phyloP scores from a whole-genome alignment of 2,113 vertebrate species.

The Nasalis larvatus region DNA sequence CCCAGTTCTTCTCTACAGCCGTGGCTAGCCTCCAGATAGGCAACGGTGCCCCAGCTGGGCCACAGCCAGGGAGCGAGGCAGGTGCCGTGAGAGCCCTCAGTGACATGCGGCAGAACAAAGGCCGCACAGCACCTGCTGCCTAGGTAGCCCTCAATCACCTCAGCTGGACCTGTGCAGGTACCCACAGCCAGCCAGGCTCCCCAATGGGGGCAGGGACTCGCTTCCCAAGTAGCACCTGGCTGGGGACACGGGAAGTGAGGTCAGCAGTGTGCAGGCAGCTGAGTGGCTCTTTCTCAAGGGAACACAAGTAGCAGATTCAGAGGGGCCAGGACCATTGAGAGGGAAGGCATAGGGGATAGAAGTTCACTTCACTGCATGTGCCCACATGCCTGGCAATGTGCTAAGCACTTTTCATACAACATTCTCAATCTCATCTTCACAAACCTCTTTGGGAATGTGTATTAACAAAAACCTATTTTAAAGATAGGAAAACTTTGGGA shows the following conservation, averaged over 20 bases:
- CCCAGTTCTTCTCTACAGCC: neutral
- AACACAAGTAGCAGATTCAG: neutral
- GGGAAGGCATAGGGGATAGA: neutral
- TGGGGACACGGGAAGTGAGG: neutral
- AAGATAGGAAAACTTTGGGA: neutral
- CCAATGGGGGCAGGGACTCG: neutral
- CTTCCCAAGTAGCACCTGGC: neutral
- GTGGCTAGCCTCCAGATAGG: slow-evolving; percentile 29
- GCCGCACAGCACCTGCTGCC: neutral
- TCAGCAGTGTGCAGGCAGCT: neutral
- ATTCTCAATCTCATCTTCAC: neutral
- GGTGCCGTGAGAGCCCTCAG: neutral
- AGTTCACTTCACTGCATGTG: neutral
- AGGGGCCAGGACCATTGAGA: neutral
- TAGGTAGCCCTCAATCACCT: accelerated
- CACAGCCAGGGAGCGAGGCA: neutral
- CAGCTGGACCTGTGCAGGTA: neutral
- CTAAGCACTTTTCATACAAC: neutral
- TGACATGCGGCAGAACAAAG: neutral
- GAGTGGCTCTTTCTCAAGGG: neutral
- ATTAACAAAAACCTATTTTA: neutral
- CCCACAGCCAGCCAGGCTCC: neutral
- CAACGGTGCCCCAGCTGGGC: neutral
- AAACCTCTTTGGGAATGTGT: neutral
- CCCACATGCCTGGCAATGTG: neutral